Evolutionary conservation across 2,113 vertebrate genomes (phyloP).

Genomic region (Nicator chloris): DNA sequence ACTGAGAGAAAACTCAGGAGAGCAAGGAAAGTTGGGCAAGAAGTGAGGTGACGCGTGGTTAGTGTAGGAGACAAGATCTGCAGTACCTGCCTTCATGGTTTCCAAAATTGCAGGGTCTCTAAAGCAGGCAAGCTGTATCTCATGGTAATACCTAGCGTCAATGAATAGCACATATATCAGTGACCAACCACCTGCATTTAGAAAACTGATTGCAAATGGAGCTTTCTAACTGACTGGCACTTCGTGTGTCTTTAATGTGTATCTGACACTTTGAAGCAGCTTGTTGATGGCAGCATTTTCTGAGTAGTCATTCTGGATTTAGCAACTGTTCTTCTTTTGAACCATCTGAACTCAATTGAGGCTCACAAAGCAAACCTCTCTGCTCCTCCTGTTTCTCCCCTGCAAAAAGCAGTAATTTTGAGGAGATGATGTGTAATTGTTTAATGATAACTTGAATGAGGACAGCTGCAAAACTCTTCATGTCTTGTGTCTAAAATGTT

Average conservation of each 20-base stretch:
- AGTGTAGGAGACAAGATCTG: neutral
- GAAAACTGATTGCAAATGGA: neutral
- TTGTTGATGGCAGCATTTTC: neutral
- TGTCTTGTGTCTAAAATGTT: neutral
- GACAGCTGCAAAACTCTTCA: neutral
- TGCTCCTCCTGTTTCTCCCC: neutral
- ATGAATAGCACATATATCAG: neutral
- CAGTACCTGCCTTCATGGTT: neutral
- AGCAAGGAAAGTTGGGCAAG: neutral
- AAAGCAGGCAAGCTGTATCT: neutral
- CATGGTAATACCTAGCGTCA: neutral
- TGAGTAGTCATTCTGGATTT: neutral
- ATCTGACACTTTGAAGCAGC: neutral
- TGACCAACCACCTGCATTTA: neutral
- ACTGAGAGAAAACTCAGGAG: neutral
- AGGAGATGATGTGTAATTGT: neutral
- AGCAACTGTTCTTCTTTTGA: neutral
- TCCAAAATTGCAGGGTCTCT: neutral
- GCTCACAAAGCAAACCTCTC: neutral
- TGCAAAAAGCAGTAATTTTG: neutral
- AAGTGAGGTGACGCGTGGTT: rapidly evolving
- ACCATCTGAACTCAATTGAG: neutral
- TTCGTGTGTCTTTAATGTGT: neutral
- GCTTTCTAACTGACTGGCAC: neutral
- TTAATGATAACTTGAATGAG: neutral